These are phyloP conservation scores for Allygus modestus DNA, from an alignment of 2,888 invertebrate species.

Conservation along the genomic window DNA sequence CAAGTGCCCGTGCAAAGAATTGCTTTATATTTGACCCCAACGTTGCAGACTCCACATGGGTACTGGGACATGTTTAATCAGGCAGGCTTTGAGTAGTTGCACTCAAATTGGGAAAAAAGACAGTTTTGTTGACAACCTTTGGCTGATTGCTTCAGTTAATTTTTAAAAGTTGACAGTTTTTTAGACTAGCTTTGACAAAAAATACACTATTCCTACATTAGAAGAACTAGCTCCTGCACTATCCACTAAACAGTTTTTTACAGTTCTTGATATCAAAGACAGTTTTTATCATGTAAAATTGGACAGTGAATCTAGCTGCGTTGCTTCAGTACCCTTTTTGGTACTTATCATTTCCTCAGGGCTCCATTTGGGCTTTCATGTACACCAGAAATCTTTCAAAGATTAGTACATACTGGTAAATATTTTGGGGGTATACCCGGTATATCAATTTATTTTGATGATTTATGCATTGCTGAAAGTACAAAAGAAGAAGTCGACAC, in stretches of 20 bases:
- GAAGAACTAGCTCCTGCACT: constrained; percentile 67
- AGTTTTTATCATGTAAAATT: constrained; percentile 46
- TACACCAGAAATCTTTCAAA: constrained; percentile 50
- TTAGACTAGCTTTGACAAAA: too few species aligned
- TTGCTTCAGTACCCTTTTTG: constrained; percentile 10
- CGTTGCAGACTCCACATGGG: too few species aligned
- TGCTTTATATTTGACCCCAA: too few species aligned
- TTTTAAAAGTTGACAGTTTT: too few species aligned
- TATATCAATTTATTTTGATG: constrained; percentile 60
- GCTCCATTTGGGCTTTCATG: constrained; percentile 5
- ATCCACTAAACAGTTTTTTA: constrained; percentile 59
- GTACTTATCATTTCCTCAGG: constrained; percentile 21
- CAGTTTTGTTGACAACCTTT: too few species aligned
- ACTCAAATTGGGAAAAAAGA: too few species aligned
- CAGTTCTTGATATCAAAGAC: constrained; percentile 33
- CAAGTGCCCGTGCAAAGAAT: too few species aligned
- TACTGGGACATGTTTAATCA: too few species aligned
- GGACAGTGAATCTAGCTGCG: not conserved
- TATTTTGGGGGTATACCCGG: constrained; percentile 43
- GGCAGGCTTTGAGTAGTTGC: too few species aligned
- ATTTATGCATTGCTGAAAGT: constrained; percentile 56
- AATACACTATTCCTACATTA: constrained; percentile 68
- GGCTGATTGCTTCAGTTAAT: too few species aligned
- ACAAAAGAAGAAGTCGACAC: constrained; percentile 30
- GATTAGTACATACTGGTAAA: not conserved